A percentile compares a stretch with the other conserved stretches of the same genome.
Evolutionary conservation across 2,888 invertebrate genomes (phyloP).

Genomic region (Drosophila limbata): DNA sequence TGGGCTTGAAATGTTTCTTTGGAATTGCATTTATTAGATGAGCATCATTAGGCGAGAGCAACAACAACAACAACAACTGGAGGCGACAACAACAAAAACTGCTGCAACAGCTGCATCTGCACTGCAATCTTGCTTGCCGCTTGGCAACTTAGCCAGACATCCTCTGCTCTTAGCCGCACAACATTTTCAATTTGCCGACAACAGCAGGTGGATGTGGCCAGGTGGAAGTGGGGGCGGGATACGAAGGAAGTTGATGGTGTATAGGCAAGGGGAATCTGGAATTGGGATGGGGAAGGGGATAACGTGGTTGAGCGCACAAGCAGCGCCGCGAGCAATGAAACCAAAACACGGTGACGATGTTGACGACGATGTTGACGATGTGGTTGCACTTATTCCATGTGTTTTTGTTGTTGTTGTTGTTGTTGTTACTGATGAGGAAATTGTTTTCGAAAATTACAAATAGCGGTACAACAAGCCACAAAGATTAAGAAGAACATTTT

Average conservation of each 20-base stretch:
- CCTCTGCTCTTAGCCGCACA: constrained; percentile 47
- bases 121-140: constrained; percentile 52
- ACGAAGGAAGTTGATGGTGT: constrained; percentile 1
- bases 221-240: constrained; percentile 11
- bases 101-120: constrained; percentile 20
- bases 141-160: constrained; percentile 66
- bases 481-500: background rate
- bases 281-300: background rate
- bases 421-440: constrained; percentile 69
- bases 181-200: constrained; percentile 73
- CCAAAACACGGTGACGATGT: constrained; percentile 60
- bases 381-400: constrained; percentile 55
- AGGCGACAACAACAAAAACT: constrained; percentile 1
- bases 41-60: constrained; percentile 44
- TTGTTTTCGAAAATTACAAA: constrained; percentile 71
- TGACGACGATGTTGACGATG: constrained; percentile 65
- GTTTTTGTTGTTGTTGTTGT: constrained; percentile 19
- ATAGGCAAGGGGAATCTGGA: background rate
- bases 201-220: constrained; percentile 22
- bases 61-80: constrained; percentile 6
- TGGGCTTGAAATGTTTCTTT: constrained; percentile 3
- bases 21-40: constrained; percentile 45
- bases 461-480: constrained; percentile 30
- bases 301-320: constrained; percentile 43
- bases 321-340: constrained; percentile 69